phyloP scores from a whole-genome alignment of 1,140 invertebrate species.

The Ips typographus region DNA sequence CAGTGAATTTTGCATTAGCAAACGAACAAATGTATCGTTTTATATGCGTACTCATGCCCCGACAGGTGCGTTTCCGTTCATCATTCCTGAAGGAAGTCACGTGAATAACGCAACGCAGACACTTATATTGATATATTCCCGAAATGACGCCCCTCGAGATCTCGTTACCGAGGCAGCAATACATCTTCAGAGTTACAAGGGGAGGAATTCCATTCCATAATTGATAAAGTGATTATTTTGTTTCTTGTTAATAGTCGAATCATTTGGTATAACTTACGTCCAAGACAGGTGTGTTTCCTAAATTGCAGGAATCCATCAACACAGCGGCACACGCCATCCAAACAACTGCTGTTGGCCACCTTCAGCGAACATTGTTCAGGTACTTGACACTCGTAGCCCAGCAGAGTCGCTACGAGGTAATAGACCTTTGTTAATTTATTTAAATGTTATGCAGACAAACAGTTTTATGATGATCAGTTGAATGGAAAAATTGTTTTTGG shows the following conservation, averaged over 20 bases:
- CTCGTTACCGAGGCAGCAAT: neutral
- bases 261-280: constrained; percentile 67
- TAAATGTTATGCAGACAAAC: too few species aligned
- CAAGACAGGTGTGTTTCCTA: constrained; percentile 82
- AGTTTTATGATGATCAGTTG: too few species aligned
- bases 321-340: constrained; percentile 74
- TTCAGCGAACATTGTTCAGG: constrained; percentile 75
- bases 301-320: constrained; percentile 79
- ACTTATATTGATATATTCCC: neutral
- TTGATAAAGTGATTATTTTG: too few species aligned
- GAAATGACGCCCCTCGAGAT: neutral
- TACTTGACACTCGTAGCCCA: constrained; percentile 72
- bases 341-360: constrained; percentile 75
- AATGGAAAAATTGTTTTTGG: too few species aligned
- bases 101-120: neutral
- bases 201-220: too few species aligned
- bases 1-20: too few species aligned
- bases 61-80: constrained; percentile 28
- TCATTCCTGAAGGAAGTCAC: neutral
- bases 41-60: constrained; percentile 24
- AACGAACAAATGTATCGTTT: neutral
- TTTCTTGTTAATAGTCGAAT: constrained; percentile 17
- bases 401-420: constrained; percentile 66
- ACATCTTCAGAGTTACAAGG: too few species aligned
- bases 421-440: neutral